phyloP scores from a whole-genome alignment of 2,797 vertebrate genomes.

The Acrocephalus scirpaceus region DNA sequence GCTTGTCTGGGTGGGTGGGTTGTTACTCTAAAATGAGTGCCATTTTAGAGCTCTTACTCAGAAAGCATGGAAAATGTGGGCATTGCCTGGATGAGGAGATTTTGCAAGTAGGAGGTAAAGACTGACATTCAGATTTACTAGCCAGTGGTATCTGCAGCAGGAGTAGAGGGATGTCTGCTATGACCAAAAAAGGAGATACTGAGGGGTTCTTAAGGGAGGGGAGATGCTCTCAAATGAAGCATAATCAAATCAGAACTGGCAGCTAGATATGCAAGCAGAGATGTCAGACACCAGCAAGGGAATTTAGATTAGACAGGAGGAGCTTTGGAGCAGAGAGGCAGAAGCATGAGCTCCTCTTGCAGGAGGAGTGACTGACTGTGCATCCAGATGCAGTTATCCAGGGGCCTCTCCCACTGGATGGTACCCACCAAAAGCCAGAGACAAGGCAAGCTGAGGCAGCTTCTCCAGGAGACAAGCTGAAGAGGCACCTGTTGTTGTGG shows the following conservation, averaged over 20 bases:
- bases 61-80: neutral
- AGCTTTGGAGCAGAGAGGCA: neutral
- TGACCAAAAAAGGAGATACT: neutral
- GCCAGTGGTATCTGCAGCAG: neutral
- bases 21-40: conserved; percentile 1
- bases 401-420: neutral
- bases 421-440: neutral
- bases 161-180: neutral
- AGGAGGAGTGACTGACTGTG: neutral
- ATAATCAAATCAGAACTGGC: neutral
- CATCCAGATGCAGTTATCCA: neutral
- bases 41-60: neutral
- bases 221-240: neutral
- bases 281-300: neutral
- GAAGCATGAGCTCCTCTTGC: neutral
- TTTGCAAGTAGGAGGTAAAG: neutral
- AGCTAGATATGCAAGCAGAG: neutral
- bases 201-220: neutral
- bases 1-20: neutral
- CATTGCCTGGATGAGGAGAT: neutral
- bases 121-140: neutral
- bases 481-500: neutral
- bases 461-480: neutral
- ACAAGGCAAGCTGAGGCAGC: neutral
- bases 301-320: neutral